These are phyloP conservation scores for Orussus abietinus DNA, from an alignment of 1,140 invertebrate genomes.

Conservation along the genomic window DNA sequence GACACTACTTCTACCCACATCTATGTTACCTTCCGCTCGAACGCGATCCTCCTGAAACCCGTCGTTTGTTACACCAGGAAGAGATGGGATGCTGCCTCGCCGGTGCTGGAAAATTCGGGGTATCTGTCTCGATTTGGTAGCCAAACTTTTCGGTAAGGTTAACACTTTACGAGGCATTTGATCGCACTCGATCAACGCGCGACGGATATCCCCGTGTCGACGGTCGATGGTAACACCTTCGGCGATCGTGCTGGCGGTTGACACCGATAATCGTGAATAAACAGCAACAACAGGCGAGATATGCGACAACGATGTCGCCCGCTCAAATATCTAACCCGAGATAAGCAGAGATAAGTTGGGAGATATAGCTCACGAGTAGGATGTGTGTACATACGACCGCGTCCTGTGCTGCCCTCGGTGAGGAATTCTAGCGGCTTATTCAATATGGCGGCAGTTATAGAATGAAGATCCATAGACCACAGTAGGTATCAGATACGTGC, in stretches of 20 bases:
- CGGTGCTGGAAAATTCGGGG: slow-evolving; percentile 31
- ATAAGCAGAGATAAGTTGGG: no score
- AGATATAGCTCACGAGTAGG: no score
- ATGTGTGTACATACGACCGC: slow-evolving; percentile 1
- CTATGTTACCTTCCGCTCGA: slow-evolving; percentile 1
- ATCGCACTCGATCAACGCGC: slow-evolving; percentile 13
- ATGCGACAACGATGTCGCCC: no score
- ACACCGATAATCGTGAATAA: not conserved
- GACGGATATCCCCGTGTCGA: no score
- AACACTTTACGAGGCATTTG: slow-evolving; percentile 40
- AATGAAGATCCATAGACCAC: no score
- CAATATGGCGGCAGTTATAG: no score
- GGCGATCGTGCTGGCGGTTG: slow-evolving; percentile 1
- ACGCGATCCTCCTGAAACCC: not conserved
- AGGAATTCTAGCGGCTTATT: no score
- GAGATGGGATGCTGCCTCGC: slow-evolving; percentile 18
- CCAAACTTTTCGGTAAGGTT: no score
- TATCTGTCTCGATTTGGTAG: slow-evolving; percentile 33
- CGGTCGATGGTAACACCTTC: slow-evolving; percentile 9
- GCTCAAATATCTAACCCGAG: no score
- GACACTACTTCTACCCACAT: not conserved
- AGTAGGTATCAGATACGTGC: no score
- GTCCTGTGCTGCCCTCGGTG: no score
- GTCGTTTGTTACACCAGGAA: not conserved
- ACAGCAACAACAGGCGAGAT: not conserved